Base-by-base conservation (phyloP, 2,797 vertebrate species). In the Alauda arvensis region DNA sequence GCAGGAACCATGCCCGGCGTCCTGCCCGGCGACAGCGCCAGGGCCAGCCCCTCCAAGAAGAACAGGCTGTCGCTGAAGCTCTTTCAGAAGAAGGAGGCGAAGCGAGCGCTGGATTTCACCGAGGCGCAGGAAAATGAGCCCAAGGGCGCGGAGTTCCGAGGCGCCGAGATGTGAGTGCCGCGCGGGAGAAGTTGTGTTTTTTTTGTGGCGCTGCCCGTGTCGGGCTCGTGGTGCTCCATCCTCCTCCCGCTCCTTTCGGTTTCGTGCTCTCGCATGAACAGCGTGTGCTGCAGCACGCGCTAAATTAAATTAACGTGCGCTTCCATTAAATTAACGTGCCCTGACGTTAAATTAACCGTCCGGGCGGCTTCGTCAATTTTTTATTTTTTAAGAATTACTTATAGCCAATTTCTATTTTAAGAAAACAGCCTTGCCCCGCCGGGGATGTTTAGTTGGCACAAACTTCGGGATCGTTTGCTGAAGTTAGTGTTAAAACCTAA, bases 21-120 rank as follows among this genome's bases (percentile, higher is more conserved):
- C 43, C 78, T 97, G 85, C 98, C 98, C 66, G 97, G 96, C 80
- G 98, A 99, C 63, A 96, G 91, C 89, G 94, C 93, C 21, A 76
- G 97, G 97, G 76, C 85, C 85, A 99, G 98, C 92, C 98, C 99
- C 17, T 91, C 97, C 42, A 98, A 98, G 96, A 99, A 97, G 96
- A 99, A 96, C 82, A 96, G 98, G 85, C 97, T 99, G 39, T 99
- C 99, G 43, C 93, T 99, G 62, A 99, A 98, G 97, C 99, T 99
- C 66, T 99, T 99, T 93, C 99, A 99, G 70, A 99, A 98, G 95
- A 99, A 99, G 67, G 99, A 99, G 68, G 96, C 98, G 14, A 99
- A 99, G 91, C 97, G 99, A 77, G 98, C 97, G 14, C 95, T 99
- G 95, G 98, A 99, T 96, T 99, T 99, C 92, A 97, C 97, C 5